Conservation (phyloP, 2,113 vertebrate species). For the Psittacula cyanocephala region DNA sequence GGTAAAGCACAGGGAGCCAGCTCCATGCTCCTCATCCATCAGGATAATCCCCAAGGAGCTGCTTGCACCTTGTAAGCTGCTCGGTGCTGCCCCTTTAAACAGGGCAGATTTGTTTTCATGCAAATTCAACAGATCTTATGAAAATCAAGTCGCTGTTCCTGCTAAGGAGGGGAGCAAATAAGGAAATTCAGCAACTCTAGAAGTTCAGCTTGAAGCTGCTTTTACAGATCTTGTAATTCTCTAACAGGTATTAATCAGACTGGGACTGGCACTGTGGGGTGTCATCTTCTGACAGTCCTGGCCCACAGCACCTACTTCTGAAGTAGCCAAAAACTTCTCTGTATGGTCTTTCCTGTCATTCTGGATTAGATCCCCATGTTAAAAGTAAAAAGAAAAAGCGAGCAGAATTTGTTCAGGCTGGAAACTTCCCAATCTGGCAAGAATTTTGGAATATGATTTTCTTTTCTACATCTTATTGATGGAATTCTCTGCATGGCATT, state of each 20-base stretch:
- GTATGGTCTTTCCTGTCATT: neutral
- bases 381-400: neutral
- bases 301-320: neutral
- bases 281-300: neutral
- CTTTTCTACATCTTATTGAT: neutral
- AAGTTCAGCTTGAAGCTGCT: neutral
- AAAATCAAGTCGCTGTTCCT: conserved; percentile 17
- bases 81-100: neutral
- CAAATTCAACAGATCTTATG: neutral
- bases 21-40: neutral
- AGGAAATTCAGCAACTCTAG: neutral
- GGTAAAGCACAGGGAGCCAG: neutral
- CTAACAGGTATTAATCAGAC: neutral
- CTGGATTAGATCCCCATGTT: neutral
- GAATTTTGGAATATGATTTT: neutral
- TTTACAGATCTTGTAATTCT: neutral
- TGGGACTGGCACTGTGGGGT: neutral
- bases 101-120: neutral
- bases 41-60: neutral
- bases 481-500: neutral
- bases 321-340: neutral
- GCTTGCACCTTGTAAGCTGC: neutral
- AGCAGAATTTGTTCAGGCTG: neutral
- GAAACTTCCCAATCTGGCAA: neutral
- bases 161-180: neutral